Evolutionary conservation across 2,113 vertebrate species (phyloP).

Genomic region (Podocnemis expansa): DNA sequence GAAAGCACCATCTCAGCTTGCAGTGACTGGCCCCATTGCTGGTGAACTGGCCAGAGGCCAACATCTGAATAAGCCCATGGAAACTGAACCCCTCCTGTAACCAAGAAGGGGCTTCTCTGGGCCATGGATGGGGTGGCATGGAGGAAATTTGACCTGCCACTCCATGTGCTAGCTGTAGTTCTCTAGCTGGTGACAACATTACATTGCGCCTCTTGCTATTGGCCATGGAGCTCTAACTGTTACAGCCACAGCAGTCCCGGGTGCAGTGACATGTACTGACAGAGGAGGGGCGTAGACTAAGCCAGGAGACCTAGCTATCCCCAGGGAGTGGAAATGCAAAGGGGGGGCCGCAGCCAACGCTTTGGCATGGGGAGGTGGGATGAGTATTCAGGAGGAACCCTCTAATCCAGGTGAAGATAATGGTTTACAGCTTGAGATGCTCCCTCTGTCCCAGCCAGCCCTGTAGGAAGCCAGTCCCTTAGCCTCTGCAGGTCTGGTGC

Average conservation of each 20-base stretch:
- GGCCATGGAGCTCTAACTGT: background rate
- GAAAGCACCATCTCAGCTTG: background rate
- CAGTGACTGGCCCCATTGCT: background rate
- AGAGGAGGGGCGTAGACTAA: background rate
- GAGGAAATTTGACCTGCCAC: background rate
- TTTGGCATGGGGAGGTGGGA: background rate
- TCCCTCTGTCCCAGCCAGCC: background rate
- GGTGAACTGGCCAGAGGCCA: background rate
- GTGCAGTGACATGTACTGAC: background rate
- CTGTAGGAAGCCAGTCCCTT: background rate
- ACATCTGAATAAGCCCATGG: background rate
- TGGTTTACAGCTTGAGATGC: background rate
- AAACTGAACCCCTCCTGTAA: background rate
- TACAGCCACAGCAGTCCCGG: background rate
- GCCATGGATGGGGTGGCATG: background rate
- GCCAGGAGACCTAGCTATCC: background rate
- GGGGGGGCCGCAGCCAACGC: no score
- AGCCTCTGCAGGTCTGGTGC: no score
- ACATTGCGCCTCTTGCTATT: background rate
- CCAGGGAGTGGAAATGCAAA: background rate
- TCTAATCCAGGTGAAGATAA: background rate
- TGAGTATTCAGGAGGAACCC: background rate
- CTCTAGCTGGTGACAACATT: background rate
- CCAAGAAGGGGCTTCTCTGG: background rate
- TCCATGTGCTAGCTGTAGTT: background rate